A percentile compares a stretch with the other conserved stretches of the same genome.
phyloP scores from a whole-genome alignment of 2,797 vertebrate genomes.

The Emydoidea blandingii region DNA sequence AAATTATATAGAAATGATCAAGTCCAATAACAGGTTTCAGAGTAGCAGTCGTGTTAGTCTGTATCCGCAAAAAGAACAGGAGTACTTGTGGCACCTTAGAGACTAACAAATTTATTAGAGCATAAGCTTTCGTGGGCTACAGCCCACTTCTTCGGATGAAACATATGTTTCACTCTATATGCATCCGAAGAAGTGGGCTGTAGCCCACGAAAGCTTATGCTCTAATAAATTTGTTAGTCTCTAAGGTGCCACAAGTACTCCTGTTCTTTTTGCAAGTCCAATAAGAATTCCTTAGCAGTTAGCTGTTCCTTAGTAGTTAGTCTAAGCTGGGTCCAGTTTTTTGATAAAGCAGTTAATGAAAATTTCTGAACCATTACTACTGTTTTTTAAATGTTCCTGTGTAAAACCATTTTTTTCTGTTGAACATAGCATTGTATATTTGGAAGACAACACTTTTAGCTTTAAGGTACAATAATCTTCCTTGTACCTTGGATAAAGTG shows the following conservation, averaged over 20 bases:
- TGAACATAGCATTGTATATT: neutral
- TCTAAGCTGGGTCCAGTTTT: neutral
- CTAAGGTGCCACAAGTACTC: too few species aligned
- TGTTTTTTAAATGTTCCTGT: neutral
- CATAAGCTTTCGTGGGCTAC: too few species aligned
- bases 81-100: too few species aligned
- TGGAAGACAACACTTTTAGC: neutral
- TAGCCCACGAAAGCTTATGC: too few species aligned
- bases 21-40: neutral
- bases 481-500: neutral
- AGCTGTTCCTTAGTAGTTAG: neutral
- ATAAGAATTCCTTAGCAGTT: neutral
- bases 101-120: too few species aligned
- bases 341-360: neutral
- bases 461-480: neutral
- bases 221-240: too few species aligned
- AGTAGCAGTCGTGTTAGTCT: too few species aligned
- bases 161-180: too few species aligned
- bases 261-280: too few species aligned
- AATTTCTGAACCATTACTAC: neutral
- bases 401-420: neutral
- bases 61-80: too few species aligned
- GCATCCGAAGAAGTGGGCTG: too few species aligned
- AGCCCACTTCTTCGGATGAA: too few species aligned
- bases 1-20: neutral